Base-by-base conservation (phyloP, 2,797 vertebrate species). In the Tenualosa ilisha region DNA sequence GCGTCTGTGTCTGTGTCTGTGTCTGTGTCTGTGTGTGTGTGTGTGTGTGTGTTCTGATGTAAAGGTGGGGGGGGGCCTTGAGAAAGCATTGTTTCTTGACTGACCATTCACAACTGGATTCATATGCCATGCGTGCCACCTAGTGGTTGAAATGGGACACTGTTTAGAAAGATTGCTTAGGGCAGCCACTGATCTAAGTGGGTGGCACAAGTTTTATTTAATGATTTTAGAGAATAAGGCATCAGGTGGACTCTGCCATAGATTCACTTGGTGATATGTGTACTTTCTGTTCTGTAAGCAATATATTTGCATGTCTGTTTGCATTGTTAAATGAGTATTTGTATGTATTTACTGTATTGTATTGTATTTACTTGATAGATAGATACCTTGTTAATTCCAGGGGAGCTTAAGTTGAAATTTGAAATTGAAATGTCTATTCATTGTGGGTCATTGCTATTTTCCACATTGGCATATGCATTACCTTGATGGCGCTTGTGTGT, bases 111-210 rank as follows among this genome's bases (percentile, higher is more conserved):
- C 15, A 46, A 8, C 9, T 86, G 54, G 46, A 54, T 2, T 12
- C 43, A 50, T 72, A 63, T 59, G 7, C 8, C 65, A 6, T 81
- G 90, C 83, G 81, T 85, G 86, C 90, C 91, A 89, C 79, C 91
- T 92, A 87, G 86, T 91, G 91, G 88, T 51, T 40, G 37, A 54
- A 50, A 54, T 40, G 1, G 56, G 6, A 22, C 49, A 50, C 46
- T 46, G 31, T 20, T 37, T 37, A 43, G 6, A 46, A 79, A 46
- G 37, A 46, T 7, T 46, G 72, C 31, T 40, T 7, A 46, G 3
- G 6, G 15, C 0, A 24, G n/a, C 50, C 50, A 51, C 50, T 51
- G 50, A 51, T 24, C 9, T 7, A 24, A 63, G n/a, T 63, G 7
- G n/a, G 8, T 63, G n/a, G 50, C 50, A 9, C 11, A 51, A 12